Conservation (phyloP, 2,888 invertebrate species). For the Hypsopygia costalis region DNA sequence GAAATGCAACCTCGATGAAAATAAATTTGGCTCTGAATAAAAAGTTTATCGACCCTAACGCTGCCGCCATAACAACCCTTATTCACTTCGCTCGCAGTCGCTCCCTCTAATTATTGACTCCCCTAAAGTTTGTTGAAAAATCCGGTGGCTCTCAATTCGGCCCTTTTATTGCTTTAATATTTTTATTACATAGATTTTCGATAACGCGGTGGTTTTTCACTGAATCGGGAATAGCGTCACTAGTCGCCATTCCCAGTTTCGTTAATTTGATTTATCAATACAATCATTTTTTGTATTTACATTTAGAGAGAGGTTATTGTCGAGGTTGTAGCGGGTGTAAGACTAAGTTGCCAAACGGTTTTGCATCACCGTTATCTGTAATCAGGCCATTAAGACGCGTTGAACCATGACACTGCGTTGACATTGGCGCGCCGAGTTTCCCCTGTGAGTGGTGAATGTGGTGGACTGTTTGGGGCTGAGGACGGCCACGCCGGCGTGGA, state of each 20-base stretch:
- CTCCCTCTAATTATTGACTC: slow-evolving; percentile 78
- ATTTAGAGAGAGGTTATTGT: slow-evolving; percentile 44
- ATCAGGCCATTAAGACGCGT: slow-evolving; percentile 55
- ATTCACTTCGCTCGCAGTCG: slow-evolving; percentile 67
- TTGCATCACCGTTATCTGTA: slow-evolving; percentile 60
- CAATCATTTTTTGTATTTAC: slow-evolving; percentile 46
- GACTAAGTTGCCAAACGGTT: slow-evolving; percentile 52
- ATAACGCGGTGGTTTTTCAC: slow-evolving; percentile 10
- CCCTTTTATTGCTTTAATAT: slow-evolving; percentile 61
- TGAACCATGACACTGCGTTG: slow-evolving; percentile 70
- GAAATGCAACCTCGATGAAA: slow-evolving; percentile 12
- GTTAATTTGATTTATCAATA: slow-evolving; percentile 38
- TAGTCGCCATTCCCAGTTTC: slow-evolving; percentile 41
- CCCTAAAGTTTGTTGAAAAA: slow-evolving; percentile 72
- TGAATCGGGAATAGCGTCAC: slow-evolving; percentile 38
- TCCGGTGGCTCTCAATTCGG: slow-evolving; percentile 52
- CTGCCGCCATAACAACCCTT: slow-evolving; percentile 71
- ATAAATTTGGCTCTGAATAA: slow-evolving; percentile 24
- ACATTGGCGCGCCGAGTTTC: slow-evolving; percentile 49
- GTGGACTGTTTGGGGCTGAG: slow-evolving; percentile 45
- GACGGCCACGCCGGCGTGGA: slow-evolving; percentile 26
- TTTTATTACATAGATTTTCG: slow-evolving; percentile 46
- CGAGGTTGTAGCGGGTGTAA: slow-evolving; percentile 40
- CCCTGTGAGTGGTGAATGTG: slow-evolving; percentile 54
- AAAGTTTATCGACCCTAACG: slow-evolving; percentile 73